These are phyloP conservation scores for Brachyopa scutellaris DNA, from an alignment of 2,888 invertebrate genomes.

Conservation along the genomic window DNA sequence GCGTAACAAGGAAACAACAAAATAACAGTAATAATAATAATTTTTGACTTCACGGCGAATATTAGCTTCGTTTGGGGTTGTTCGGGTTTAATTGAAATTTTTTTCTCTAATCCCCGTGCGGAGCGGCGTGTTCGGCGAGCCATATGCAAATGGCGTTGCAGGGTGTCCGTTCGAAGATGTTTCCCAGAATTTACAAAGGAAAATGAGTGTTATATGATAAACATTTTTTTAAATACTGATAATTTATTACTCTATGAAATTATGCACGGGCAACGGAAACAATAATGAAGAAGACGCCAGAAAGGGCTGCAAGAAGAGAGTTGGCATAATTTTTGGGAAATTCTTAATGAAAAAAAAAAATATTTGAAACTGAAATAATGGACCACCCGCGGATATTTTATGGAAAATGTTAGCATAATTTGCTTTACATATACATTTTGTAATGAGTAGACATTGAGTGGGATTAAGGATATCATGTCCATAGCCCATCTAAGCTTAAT, in stretches of 20 bases:
- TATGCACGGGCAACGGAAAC: conserved; percentile 57
- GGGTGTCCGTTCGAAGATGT: conserved; percentile 6
- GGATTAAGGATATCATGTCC: too few species aligned
- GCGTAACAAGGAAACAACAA: conserved; percentile 62
- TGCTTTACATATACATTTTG: conserved; percentile 43
- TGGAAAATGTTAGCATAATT: conserved; percentile 43
- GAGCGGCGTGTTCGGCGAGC: conserved; percentile 45
- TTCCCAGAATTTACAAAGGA: too few species aligned
- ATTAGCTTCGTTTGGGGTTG: conserved; percentile 64
- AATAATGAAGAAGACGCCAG: conserved; percentile 41
- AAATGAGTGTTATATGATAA: conserved; percentile 59
- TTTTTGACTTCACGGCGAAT: conserved; percentile 46
- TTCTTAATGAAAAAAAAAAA: conserved; percentile 34
- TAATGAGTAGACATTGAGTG: too few species aligned
- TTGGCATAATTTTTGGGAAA: conserved; percentile 5
- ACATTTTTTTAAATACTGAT: conserved; percentile 56
- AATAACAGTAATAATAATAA: conserved; percentile 69
- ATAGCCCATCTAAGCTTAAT: too few species aligned
- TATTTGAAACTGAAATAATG: background rate
- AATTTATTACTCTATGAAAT: conserved; percentile 66
- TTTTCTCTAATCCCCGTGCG: conserved; percentile 50
- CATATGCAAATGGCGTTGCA: conserved; percentile 27
- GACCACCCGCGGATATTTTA: conserved; percentile 57
- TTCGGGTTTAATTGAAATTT: conserved; percentile 62
- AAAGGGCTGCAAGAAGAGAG: background rate